Percentiles rank a stretch among this genome's conserved stretches.
phyloP scores from a whole-genome alignment of 2,888 invertebrate species.

The Drosophila glabriapex region DNA sequence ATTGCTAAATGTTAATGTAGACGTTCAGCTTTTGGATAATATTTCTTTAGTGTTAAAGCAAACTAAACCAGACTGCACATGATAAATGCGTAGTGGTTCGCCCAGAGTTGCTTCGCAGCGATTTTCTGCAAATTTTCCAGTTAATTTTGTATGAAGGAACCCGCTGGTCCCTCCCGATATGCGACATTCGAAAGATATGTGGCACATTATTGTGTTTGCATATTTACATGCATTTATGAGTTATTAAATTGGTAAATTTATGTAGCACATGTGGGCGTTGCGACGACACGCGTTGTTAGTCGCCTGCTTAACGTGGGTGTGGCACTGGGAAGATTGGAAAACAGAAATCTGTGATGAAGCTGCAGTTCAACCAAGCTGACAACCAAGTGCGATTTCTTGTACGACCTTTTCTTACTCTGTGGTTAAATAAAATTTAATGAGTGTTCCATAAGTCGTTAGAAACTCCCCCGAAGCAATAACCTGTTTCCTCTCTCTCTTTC shows the following conservation, averaged over 20 bases:
- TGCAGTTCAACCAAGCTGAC: conserved; percentile 30
- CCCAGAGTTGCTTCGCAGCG: conserved; percentile 12
- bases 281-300: conserved; percentile 77
- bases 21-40: not conserved
- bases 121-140: conserved; percentile 72
- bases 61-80: conserved; percentile 4
- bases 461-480: conserved; percentile 16
- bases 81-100: conserved; percentile 25
- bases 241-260: conserved; percentile 79
- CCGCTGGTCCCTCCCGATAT: conserved; percentile 44
- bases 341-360: conserved; percentile 6
- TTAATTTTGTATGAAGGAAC: conserved; percentile 53
- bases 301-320: conserved; percentile 56
- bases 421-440: conserved; percentile 68
- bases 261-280: conserved; percentile 66
- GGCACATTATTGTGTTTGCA: conserved; percentile 71
- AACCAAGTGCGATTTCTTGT: conserved; percentile 45
- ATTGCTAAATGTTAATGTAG: not conserved
- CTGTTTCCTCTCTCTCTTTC: not conserved
- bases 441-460: conserved; percentile 31
- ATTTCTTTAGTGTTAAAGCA: not conserved
- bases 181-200: conserved; percentile 78
- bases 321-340: conserved; percentile 37
- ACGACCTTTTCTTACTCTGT: conserved; percentile 15
- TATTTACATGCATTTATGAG: conserved; percentile 77